These are phyloP conservation scores for Apocheima hispidaria DNA, from an alignment of 2,888 invertebrate genomes.

Conservation along the genomic window DNA sequence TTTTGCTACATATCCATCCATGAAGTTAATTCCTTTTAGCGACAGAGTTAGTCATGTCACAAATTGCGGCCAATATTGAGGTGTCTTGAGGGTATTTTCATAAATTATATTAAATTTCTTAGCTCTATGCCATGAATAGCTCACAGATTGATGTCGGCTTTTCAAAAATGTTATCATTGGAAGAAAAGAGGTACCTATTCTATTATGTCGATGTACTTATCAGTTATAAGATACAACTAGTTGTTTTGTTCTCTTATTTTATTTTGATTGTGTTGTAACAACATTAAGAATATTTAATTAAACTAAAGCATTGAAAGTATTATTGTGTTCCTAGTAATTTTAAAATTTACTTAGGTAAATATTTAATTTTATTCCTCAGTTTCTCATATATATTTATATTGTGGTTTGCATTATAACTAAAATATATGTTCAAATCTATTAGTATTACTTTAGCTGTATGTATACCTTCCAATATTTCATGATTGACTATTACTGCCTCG, in stretches of 20 bases:
- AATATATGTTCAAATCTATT: conserved; percentile 71
- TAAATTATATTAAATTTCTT: conserved; percentile 77
- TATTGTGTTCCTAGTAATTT: conserved; percentile 64
- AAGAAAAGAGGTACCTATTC: conserved; percentile 83
- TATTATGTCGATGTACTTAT: conserved; percentile 78
- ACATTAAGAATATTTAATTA: conserved; percentile 49
- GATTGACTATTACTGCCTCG: conserved; percentile 64
- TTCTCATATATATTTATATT: conserved; percentile 70
- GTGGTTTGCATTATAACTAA: conserved; percentile 70
- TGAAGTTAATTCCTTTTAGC: conserved; percentile 74
- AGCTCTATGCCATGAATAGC: conserved; percentile 78
- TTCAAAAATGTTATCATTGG: conserved; percentile 83
- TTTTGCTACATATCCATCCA: conserved; percentile 82
- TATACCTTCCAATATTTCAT: conserved; percentile 63
- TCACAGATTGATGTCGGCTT: conserved; percentile 84
- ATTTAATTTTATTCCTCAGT: conserved; percentile 61
- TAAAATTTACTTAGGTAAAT: conserved; percentile 54
- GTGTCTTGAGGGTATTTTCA: conserved; percentile 74
- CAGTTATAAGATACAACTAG: conserved; percentile 69
- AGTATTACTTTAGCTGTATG: conserved; percentile 70
- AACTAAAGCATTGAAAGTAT: conserved; percentile 53
- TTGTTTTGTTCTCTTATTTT: conserved; percentile 61
- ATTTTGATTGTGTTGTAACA: conserved; percentile 64
- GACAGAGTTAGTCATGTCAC: conserved; percentile 70
- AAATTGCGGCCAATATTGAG: conserved; percentile 69